These are phyloP conservation scores for Motacilla tschutschensis DNA, from an alignment of 2,113 vertebrate species.

Conservation along the genomic window DNA sequence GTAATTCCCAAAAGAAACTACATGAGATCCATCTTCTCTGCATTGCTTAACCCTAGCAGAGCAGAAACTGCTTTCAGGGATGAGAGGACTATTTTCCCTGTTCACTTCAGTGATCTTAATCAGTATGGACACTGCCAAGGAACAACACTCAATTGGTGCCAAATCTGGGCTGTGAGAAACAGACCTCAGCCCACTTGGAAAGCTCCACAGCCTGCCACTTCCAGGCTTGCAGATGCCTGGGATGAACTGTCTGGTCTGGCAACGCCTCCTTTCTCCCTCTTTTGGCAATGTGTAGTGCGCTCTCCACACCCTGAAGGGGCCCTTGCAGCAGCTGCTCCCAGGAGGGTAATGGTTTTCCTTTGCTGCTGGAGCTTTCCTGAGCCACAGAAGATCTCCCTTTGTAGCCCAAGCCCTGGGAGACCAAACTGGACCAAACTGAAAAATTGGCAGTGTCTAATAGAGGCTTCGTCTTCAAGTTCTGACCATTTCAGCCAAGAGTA, in stretches of 20 bases:
- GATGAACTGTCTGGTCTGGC: neutral
- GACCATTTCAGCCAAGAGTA: neutral
- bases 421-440: neutral
- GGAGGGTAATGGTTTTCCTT: rapidly evolving
- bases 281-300: neutral
- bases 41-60: neutral
- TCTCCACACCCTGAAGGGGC: neutral
- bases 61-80: neutral
- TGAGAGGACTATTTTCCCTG: neutral
- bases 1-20: neutral
- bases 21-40: neutral
- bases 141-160: neutral
- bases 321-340: neutral
- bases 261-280: neutral
- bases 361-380: rapidly evolving
- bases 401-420: rapidly evolving
- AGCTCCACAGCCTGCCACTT: neutral
- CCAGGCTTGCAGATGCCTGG: neutral
- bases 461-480: neutral
- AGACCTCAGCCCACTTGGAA: neutral
- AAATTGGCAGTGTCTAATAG: neutral
- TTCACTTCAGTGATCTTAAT: neutral
- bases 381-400: neutral
- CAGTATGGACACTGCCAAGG: neutral
- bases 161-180: neutral